A percentile compares a stretch with the other conserved stretches of the same genome.
Evolutionary conservation across 2,113 vertebrate species (phyloP).

Genomic region (Eurypyga helias): DNA sequence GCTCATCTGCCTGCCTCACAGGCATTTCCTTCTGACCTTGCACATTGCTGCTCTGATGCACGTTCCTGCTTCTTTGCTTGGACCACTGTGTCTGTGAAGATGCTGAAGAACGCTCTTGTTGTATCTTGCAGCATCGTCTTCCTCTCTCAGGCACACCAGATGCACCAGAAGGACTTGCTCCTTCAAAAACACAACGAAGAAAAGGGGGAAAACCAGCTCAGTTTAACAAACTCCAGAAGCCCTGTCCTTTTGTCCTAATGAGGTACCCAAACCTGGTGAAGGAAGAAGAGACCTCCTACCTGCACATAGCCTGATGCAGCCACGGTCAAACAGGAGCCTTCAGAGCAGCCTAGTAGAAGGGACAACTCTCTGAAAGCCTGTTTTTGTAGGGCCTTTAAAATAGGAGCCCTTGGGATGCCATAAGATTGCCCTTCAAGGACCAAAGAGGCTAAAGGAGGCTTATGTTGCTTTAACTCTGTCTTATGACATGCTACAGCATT

Average conservation of each 20-base stretch:
- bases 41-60: rapidly evolving
- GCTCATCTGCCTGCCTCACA: not conserved
- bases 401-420: not conserved
- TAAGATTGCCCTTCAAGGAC: not conserved
- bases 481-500: not conserved
- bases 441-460: not conserved
- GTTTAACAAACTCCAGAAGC: not conserved
- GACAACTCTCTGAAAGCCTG: not conserved
- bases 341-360: not conserved
- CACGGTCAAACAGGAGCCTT: not conserved
- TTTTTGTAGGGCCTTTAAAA: not conserved
- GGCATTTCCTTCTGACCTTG: not conserved
- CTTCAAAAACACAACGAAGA: not conserved
- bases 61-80: not conserved
- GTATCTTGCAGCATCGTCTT: not conserved
- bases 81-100: not conserved
- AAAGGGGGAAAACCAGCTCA: rapidly evolving
- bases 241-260: not conserved
- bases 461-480: not conserved
- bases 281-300: not conserved
- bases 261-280: not conserved
- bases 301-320: not conserved
- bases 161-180: not conserved
- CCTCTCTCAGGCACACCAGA: not conserved
- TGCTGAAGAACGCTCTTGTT: not conserved